A percentile compares a stretch with the other conserved stretches of the same genome.
Conservation (phyloP, 2,113 vertebrate genomes). For the Hirundichthys speculiger region DNA sequence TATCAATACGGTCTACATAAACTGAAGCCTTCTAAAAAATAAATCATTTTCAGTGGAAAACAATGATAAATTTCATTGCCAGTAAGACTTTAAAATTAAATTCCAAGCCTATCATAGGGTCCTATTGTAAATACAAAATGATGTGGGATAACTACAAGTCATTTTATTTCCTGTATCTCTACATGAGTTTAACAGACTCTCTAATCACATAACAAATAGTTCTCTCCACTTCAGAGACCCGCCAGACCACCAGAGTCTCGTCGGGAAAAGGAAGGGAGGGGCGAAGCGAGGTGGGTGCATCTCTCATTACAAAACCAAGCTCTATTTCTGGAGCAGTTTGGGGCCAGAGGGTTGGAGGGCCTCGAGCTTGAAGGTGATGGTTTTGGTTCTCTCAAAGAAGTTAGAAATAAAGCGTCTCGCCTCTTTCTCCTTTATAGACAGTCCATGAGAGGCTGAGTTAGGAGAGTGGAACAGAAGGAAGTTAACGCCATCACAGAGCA, state of each 20-base stretch:
- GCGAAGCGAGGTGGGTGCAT: constrained; percentile 33
- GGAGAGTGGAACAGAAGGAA: not conserved
- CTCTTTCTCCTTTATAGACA: not conserved
- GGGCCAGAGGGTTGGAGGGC: constrained; percentile 51
- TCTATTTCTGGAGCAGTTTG: constrained; percentile 75
- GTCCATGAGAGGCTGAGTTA: constrained; percentile 10
- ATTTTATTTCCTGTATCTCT: constrained; percentile 27
- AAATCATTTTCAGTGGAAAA: not conserved
- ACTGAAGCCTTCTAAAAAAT: not conserved
- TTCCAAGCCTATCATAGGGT: not conserved
- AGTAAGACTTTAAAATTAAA: not conserved
- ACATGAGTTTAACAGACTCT: constrained; percentile 36
- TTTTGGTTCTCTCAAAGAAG: constrained; percentile 54
- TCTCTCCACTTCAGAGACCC: constrained; percentile 50
- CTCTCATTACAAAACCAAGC: constrained; percentile 72
- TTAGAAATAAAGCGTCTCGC: constrained; percentile 47
- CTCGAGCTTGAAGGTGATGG: constrained; percentile 18
- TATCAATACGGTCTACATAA: not conserved
- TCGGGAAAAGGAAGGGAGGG: constrained; percentile 23
- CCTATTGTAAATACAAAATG: constrained; percentile 7
- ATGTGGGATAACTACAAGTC: constrained; percentile 24
- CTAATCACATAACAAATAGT: constrained; percentile 53
- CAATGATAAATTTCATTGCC: not conserved
- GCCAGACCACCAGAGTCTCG: constrained; percentile 40
- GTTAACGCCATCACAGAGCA: constrained; percentile 7